Evolutionary conservation across 1,140 invertebrate species (phyloP).

Genomic region (Drosophila setifemur): DNA sequence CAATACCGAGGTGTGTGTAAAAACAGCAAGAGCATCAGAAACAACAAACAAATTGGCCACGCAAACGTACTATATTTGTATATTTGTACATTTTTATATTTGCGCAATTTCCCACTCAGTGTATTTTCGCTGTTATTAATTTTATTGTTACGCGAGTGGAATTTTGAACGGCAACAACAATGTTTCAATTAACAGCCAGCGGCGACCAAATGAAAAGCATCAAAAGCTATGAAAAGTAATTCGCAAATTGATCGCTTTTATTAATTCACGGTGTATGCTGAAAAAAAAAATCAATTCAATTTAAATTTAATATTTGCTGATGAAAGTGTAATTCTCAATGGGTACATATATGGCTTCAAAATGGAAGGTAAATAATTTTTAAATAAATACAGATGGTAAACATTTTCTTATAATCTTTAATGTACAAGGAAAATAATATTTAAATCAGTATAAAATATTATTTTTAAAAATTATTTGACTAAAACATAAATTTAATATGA

Average conservation of each 20-base stretch:
- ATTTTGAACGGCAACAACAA: slow-evolving; percentile 16
- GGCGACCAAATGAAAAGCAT: not conserved
- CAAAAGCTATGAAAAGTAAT: not conserved
- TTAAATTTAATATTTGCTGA: no score
- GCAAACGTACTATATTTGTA: slow-evolving; percentile 46
- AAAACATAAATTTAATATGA: no score
- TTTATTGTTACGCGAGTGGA: slow-evolving; percentile 9
- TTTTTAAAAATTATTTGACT: no score
- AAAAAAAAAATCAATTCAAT: no score
- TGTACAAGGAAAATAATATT: no score
- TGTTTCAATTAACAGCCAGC: slow-evolving; percentile 36
- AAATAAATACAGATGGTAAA: no score
- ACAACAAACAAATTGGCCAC: slow-evolving; percentile 32
- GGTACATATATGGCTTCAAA: no score
- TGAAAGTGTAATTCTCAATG: no score
- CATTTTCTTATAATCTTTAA: no score
- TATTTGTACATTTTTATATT: slow-evolving; percentile 62
- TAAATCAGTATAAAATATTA: no score
- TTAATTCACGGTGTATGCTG: slow-evolving; percentile 28
- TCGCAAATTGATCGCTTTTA: slow-evolving; percentile 2
- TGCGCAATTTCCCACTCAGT: slow-evolving; percentile 41
- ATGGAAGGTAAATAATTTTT: no score
- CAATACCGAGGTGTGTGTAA: slow-evolving; percentile 10
- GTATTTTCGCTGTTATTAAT: slow-evolving; percentile 8
- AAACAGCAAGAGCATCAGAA: slow-evolving; percentile 9